Evolutionary conservation across 2,888 invertebrate genomes (phyloP).

Genomic region (Nemurella pictetii): DNA sequence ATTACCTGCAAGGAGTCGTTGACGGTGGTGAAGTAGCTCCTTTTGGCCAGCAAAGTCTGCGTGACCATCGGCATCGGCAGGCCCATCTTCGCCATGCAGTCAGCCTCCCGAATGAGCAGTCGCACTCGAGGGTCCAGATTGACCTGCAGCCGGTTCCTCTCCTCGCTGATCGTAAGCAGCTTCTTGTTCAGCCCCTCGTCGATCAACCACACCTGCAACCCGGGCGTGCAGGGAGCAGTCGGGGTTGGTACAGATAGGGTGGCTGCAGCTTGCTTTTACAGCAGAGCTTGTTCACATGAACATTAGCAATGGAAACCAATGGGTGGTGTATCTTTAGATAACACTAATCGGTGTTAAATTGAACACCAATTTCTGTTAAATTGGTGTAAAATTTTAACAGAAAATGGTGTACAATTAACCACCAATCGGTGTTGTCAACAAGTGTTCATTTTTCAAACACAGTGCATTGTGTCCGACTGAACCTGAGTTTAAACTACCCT

Average conservation of each 20-base stretch:
- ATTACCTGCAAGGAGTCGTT: slow-evolving; percentile 74
- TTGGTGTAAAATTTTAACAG: too few species aligned
- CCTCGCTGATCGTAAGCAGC: slow-evolving; percentile 63
- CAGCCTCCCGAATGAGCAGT: slow-evolving; percentile 79
- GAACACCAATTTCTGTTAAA: too few species aligned
- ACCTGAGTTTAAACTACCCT: too few species aligned
- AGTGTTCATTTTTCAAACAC: too few species aligned
- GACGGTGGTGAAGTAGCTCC: slow-evolving; percentile 73
- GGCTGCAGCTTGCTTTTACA: slow-evolving; percentile 13
- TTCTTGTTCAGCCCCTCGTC: slow-evolving; percentile 66
- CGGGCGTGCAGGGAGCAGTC: too few species aligned
- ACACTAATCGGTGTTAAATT: too few species aligned
- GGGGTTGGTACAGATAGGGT: slow-evolving; percentile 41
- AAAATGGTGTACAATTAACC: too few species aligned
- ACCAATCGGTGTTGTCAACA: too few species aligned
- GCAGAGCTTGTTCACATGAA: too few species aligned
- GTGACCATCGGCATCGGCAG: slow-evolving; percentile 82
- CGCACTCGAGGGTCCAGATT: slow-evolving; percentile 77
- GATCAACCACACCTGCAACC: slow-evolving; percentile 64
- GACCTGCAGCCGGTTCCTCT: slow-evolving; percentile 68
- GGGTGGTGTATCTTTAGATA: too few species aligned
- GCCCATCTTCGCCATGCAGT: slow-evolving; percentile 80
- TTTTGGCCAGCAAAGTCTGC: slow-evolving; percentile 74
- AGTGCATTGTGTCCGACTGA: too few species aligned
- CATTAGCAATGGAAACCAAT: too few species aligned